phyloP scores from a whole-genome alignment of 2,113 vertebrate genomes.

The Eretmochelys imbricata region DNA sequence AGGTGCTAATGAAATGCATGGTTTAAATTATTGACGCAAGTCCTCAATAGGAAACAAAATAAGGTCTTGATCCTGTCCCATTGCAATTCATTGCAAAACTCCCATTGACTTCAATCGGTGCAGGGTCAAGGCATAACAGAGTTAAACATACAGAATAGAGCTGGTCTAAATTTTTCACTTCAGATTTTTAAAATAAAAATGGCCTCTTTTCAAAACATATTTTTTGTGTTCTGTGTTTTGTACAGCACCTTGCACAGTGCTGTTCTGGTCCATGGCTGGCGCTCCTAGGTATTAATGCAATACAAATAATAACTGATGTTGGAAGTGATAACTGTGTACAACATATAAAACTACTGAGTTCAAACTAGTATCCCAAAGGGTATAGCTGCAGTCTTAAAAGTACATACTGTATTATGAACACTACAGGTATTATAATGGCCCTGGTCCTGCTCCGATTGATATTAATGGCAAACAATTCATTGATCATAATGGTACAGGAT shows the following conservation, averaged over 20 bases:
- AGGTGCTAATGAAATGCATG: background rate
- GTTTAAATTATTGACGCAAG: background rate
- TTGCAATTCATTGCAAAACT: background rate
- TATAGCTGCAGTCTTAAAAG: background rate
- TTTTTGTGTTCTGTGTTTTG: background rate
- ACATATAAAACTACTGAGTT: background rate
- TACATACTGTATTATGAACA: background rate
- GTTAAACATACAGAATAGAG: background rate
- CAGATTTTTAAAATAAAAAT: background rate
- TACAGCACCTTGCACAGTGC: background rate
- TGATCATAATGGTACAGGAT: background rate
- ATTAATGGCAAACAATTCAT: conserved; percentile 17
- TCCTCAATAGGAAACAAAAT: background rate
- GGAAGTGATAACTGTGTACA: background rate
- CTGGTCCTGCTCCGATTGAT: conserved; percentile 8
- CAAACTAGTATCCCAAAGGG: background rate
- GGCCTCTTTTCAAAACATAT: background rate
- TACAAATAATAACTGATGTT: background rate
- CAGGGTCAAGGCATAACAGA: background rate
- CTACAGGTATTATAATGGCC: background rate
- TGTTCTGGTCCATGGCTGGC: background rate
- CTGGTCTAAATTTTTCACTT: background rate
- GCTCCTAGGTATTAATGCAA: background rate
- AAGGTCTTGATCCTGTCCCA: background rate
- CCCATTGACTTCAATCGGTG: background rate